Conservation (phyloP, 2,113 vertebrate species). For the Passerina amoena region DNA sequence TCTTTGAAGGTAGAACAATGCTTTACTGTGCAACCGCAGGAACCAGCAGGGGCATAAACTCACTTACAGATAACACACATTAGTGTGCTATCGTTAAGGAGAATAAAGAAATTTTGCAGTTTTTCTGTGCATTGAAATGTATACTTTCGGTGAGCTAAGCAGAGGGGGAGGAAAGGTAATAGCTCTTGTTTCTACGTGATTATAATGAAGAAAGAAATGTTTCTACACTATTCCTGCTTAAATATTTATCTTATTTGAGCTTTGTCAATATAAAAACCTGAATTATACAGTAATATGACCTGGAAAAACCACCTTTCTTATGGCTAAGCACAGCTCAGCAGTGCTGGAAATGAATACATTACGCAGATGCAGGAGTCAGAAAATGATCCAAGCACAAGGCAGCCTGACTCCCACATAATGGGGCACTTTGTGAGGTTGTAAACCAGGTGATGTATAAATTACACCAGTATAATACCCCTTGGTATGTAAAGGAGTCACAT, state of each 20-base stretch:
- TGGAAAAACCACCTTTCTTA: not conserved
- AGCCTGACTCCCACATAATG: not conserved
- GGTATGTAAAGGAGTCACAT: not conserved
- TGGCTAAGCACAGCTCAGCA: not conserved
- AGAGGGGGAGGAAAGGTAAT: not conserved
- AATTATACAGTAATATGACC: not conserved
- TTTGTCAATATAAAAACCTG: not conserved
- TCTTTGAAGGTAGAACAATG: not conserved
- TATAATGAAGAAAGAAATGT: not conserved
- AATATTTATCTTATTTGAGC: conserved; percentile 4
- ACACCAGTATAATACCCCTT: not conserved
- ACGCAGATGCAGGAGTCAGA: not conserved
- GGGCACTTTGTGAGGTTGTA: not conserved
- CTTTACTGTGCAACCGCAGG: not conserved
- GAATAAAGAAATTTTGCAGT: not conserved
- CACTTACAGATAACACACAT: not conserved
- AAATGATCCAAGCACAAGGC: not conserved
- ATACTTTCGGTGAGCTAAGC: not conserved
- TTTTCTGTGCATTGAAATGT: not conserved
- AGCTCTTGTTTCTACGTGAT: not conserved
- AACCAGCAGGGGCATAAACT: not conserved
- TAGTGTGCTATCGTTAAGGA: not conserved
- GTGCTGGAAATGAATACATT: not conserved
- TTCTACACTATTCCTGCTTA: not conserved
- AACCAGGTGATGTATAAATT: not conserved